phyloP scores from a whole-genome alignment of 2,797 vertebrate genomes.

The Argya squamiceps region DNA sequence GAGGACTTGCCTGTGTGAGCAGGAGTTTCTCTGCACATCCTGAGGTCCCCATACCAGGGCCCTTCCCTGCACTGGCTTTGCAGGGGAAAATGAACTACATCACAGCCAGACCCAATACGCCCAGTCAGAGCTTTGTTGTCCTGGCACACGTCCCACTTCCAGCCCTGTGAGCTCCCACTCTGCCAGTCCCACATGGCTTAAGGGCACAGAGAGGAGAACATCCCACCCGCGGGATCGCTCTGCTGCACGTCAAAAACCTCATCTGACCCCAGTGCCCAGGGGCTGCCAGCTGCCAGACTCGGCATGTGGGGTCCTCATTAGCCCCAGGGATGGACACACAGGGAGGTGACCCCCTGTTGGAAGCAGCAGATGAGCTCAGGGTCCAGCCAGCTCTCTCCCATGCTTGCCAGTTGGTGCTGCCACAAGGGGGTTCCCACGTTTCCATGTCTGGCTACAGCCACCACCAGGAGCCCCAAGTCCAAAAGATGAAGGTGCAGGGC shows the following conservation, averaged over 20 bases:
- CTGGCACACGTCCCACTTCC: not conserved
- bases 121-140: not conserved
- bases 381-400: not conserved
- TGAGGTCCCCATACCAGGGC: not conserved
- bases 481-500: not conserved
- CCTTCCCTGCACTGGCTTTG: not conserved
- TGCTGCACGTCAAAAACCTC: not conserved
- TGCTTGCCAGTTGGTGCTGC: not conserved
- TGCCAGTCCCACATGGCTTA: not conserved
- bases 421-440: not conserved
- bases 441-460: not conserved
- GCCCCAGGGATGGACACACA: not conserved
- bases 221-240: rapidly evolving
- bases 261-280: not conserved
- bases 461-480: not conserved
- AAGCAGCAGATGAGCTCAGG: not conserved
- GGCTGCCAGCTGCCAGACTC: not conserved
- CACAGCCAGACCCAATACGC: not conserved
- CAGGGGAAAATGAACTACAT: not conserved
- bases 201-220: not conserved
- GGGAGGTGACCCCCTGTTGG: not conserved
- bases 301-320: not conserved
- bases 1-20: not conserved
- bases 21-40: not conserved
- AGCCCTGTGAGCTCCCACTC: not conserved